These are phyloP conservation scores for Leucoptera coffeella DNA, from an alignment of 2,888 invertebrate species.

Conservation along the genomic window DNA sequence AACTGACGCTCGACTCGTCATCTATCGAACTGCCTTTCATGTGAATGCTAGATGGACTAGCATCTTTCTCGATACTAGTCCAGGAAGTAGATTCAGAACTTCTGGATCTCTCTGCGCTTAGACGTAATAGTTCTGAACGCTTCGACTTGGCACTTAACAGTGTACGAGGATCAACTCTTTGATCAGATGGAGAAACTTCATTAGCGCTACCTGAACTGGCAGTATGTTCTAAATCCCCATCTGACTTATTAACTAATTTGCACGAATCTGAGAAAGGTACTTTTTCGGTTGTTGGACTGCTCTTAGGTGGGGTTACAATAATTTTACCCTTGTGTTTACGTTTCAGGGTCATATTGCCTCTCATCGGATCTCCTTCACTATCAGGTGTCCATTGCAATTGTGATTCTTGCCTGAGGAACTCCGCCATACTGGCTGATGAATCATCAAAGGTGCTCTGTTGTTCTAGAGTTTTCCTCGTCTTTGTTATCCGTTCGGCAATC, in stretches of 20 bases:
- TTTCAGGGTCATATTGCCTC: slow-evolving; percentile 29
- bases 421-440: slow-evolving; percentile 44
- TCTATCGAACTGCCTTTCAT: slow-evolving; percentile 63
- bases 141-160: slow-evolving; percentile 41
- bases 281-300: slow-evolving; percentile 54
- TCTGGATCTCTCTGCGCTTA: slow-evolving; percentile 68
- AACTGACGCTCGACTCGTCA: slow-evolving; percentile 70
- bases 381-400: slow-evolving; percentile 31
- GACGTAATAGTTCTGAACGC: slow-evolving; percentile 53
- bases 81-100: slow-evolving; percentile 76
- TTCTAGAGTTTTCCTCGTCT: slow-evolving; percentile 25
- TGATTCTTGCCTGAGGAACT: slow-evolving; percentile 39
- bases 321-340: slow-evolving; percentile 53
- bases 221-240: slow-evolving; percentile 27
- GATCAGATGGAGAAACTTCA: slow-evolving; percentile 30
- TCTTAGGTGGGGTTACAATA: slow-evolving; percentile 55
- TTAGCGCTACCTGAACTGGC: slow-evolving; percentile 39
- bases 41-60: slow-evolving; percentile 54
- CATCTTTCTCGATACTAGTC: slow-evolving; percentile 72
- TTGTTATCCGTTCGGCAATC: slow-evolving; percentile 38
- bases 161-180: too few relatives aligned
- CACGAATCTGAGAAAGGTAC: slow-evolving; percentile 40
- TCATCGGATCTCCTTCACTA: slow-evolving; percentile 29
- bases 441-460: slow-evolving; percentile 57
- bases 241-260: slow-evolving; percentile 30